Evolutionary conservation across 92 coral and sea anemone species (phyloP), one percentile per base, ranked within the genome.

Genomic region (Micromussa lordhowensis): DNA sequence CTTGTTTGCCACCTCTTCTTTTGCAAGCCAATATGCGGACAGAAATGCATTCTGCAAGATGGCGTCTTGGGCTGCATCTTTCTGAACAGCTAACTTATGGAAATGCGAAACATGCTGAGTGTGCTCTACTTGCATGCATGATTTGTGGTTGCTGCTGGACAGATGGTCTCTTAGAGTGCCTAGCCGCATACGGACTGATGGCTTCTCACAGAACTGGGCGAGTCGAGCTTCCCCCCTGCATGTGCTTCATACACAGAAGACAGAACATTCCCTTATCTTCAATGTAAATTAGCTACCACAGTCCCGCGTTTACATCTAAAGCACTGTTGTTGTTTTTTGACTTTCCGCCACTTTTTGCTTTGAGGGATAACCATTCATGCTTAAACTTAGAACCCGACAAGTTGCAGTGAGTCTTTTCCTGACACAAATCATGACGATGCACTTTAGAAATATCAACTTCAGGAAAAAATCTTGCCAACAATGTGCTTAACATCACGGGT

Each of bases 361-460:
- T 78, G 82, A 85, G 80, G 77, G 91, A 82, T 38, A 92, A 78
- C 91, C 91, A 85, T 55, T 87, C 73, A 77, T 92, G 90, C 86
- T 92, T 92, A 54, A 87, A 87, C 71, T 87, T 87, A 54, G 48
- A 16, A 35, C 12, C 22, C 2, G 84, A 18, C 36, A 80, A 1
- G 57, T 59, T 35, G 55, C 84, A 80, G 73, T 80, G 72, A 1
- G 53, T 18, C 73, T 61, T 80, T 80, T 80, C 84, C 2, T 30
- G 55, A 30, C 84, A 80, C 72, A 80, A 80, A 7, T 80, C 84
- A 35, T 34, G 57, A 80, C 63, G 84, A 36, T 80, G 84, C 84
- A 80, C 84, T 74, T 80, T 80, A 32, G 28, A 16, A 24, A 61
- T 34, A 61, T 80, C 84, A 80, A 59, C 84, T 17, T 80, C 0